These are phyloP conservation scores for Drosophila ambigua DNA, from an alignment of 1,140 invertebrate genomes.

Conservation along the genomic window DNA sequence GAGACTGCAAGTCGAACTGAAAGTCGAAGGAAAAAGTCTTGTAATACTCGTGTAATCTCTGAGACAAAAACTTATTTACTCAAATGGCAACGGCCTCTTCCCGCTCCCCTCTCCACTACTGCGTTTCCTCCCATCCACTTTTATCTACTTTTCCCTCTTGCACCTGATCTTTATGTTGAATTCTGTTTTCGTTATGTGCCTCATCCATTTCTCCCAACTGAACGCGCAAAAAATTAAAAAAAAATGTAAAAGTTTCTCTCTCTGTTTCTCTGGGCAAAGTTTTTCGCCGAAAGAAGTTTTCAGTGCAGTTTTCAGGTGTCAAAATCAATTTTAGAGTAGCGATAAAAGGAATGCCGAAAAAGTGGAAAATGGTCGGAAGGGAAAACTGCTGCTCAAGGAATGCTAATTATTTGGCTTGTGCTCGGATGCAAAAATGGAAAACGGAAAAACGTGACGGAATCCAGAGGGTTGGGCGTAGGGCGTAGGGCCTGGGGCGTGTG, in stretches of 20 bases:
- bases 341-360: slow-evolving; percentile 38
- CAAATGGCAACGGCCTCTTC: slow-evolving; percentile 8
- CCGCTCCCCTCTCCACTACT: background rate
- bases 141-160: slow-evolving; percentile 5
- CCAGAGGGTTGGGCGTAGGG: background rate
- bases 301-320: slow-evolving; percentile 64
- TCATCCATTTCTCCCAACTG: slow-evolving; percentile 59
- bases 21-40: slow-evolving; percentile 10
- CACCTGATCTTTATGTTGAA: slow-evolving; percentile 59
- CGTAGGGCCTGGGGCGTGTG: slow-evolving; percentile 22
- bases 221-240: slow-evolving; percentile 2
- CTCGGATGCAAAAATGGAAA: slow-evolving; percentile 59
- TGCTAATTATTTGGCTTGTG: slow-evolving; percentile 64
- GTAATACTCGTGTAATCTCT: slow-evolving; percentile 71
- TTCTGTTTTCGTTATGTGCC: slow-evolving; percentile 58
- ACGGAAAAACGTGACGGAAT: slow-evolving; percentile 40
- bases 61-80: slow-evolving; percentile 57
- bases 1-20: slow-evolving; percentile 9
- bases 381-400: slow-evolving; percentile 32
- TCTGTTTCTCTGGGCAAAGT: slow-evolving; percentile 17
- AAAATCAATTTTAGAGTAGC: slow-evolving; percentile 68
- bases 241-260: slow-evolving; percentile 40
- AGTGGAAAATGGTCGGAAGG: slow-evolving; percentile 11
- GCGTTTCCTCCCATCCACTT: background rate
- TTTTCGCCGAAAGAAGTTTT: slow-evolving; percentile 8